Evolutionary conservation across 2,113 vertebrate species (phyloP), one percentile per base, ranked within the genome.

Genomic region (Myiozetetes cayanensis): DNA sequence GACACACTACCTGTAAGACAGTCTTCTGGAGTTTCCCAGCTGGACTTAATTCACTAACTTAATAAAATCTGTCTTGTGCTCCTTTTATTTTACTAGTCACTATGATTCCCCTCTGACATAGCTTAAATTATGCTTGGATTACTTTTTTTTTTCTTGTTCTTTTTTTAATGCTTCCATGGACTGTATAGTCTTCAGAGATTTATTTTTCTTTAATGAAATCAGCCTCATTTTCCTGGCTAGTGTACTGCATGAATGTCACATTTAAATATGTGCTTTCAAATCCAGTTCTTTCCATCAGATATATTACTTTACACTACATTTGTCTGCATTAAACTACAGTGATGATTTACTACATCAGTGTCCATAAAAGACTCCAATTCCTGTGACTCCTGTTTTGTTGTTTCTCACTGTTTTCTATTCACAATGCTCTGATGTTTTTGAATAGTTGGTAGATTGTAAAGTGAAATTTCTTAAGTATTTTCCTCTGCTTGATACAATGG

Each of bases 181-280:
- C n/a, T 50, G 25, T 43, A 84, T 39, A 37, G 43, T 78, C 77
- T 90, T 91, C 24, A 66, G 84, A 89, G 89, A 88, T 92, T 90
- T 96, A 72, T 92, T 96, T 92, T 87, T 86, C 90, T 87, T 85
- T 90, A 95, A 87, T 95, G 70, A 92, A 96, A 95, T 85, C 75
- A 90, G 53, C 73, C 73, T 94, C 24, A 73, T 85, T 94, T 84
- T 92, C 78, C 77, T 95, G 91, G 85, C 82, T 75, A 50, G 75
- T 10, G 39, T 35, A 73, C 24, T 70, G 46, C 37, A 63, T 63
- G 70, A 94, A 94, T 87, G 93, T 89, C 74, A 74, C 89, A 85
- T 94, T 95, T 92, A 93, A 95, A 96, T 89, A 86, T 2, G 22
- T 73, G 49, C 49, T 96, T 92, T 74, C 58, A 58, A 61, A 24